phyloP scores from a whole-genome alignment of 2,888 invertebrate species.

The Glyphotaelius pellucidus region DNA sequence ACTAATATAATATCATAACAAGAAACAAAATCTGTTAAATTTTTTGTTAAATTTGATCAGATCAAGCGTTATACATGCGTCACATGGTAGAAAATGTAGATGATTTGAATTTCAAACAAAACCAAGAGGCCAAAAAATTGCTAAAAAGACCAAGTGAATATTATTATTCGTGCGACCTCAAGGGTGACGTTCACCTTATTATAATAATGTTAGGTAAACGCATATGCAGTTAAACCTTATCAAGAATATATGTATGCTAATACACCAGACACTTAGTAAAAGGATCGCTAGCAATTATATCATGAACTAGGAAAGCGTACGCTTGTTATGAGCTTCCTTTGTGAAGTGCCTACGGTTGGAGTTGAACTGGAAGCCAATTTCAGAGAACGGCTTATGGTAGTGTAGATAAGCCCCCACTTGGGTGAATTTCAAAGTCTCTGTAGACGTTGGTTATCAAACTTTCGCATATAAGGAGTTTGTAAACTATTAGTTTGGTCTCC shows the following conservation, averaged over 20 bases:
- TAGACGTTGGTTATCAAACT: constrained; percentile 22
- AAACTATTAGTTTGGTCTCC: constrained; percentile 6
- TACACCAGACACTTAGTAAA: neutral
- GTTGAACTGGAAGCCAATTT: neutral
- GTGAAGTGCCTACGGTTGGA: neutral
- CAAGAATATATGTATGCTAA: neutral
- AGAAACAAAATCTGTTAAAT: too few species aligned
- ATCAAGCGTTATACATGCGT: too few species aligned
- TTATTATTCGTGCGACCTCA: neutral
- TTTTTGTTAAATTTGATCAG: too few species aligned
- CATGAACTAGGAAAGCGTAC: neutral
- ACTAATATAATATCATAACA: too few species aligned
- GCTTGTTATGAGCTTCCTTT: neutral
- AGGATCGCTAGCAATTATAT: neutral
- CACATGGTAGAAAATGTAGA: neutral
- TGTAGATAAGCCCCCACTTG: neutral
- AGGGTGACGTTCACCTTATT: neutral
- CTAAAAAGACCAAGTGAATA: neutral
- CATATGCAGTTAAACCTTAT: neutral
- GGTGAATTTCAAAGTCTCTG: neutral
- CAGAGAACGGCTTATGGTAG: neutral
- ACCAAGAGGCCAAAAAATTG: neutral
- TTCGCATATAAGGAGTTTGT: constrained; percentile 12
- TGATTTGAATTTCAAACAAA: neutral
- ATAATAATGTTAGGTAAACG: neutral